Percentiles rank a stretch among this genome's conserved stretches.
Evolutionary conservation across 2,113 vertebrate genomes (phyloP).

Genomic region (Carettochelys insculpta): DNA sequence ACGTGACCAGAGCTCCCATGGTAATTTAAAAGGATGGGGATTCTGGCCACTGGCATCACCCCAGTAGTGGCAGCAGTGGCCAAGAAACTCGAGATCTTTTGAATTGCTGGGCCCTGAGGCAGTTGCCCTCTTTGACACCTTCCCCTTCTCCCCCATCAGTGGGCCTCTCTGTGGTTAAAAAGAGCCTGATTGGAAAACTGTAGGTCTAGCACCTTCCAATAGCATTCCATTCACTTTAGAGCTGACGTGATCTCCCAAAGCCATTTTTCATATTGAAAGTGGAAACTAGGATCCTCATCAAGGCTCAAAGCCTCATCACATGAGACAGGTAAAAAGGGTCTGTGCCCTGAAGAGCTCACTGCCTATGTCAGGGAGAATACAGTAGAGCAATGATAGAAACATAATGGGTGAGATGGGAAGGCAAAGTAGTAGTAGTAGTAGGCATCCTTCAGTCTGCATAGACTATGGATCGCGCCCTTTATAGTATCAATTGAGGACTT

Average conservation of each 20-base stretch:
- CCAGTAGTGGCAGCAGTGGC: too few species aligned
- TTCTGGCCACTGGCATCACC: too few species aligned
- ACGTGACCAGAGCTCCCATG: too few species aligned
- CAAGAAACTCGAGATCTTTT: too few species aligned
- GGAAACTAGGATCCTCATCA: background rate
- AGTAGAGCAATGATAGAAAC: background rate
- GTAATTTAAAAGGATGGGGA: too few species aligned
- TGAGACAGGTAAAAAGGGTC: background rate
- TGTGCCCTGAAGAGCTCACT: background rate
- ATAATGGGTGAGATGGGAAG: background rate
- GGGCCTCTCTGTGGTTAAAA: background rate
- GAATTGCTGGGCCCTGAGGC: too few species aligned
- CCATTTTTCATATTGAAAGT: background rate
- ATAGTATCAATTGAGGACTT: too few species aligned
- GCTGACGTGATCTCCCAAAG: background rate
- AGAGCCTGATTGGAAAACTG: background rate
- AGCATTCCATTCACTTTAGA: rapidly evolving
- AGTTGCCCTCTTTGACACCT: too few species aligned
- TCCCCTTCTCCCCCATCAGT: too few species aligned
- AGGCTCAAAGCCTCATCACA: background rate
- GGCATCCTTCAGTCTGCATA: too few species aligned
- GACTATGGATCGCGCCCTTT: too few species aligned
- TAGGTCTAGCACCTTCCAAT: background rate
- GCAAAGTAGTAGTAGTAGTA: too few species aligned
- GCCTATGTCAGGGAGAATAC: background rate